Base-by-base conservation (phyloP, 2,888 invertebrate genomes). In the Sinhomidia bicolor region DNA sequence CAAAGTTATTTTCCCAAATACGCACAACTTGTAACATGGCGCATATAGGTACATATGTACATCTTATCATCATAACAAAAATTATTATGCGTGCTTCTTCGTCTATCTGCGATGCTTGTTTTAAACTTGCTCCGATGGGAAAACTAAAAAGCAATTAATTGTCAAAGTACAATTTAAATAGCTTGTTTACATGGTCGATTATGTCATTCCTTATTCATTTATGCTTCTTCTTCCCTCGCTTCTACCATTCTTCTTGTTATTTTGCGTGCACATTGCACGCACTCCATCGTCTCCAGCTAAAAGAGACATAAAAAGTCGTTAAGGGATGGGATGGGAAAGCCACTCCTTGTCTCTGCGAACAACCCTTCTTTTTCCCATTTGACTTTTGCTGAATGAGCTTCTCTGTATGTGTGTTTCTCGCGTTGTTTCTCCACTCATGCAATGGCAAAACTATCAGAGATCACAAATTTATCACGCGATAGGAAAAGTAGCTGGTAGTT, bases 311-410 rank as follows among this genome's bases (percentile, higher is more conserved):
- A 51, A 47, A 74, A 74, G 51, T 51, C 51, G 74, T 51, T 51
- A 74, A 74, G 47, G 47, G 71, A 71, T 71, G 71, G 71, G 74
- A 74, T 71, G 71, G 71, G 74, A 74, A 74, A 74, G 74, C 74
- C 74, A 74, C 74, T 74, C 74, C 74, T 74, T 68, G 29, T 20
- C 44, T 71, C 26, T 0, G 26, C 47, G 17, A 47, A 23, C 44
- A 71, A 51, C 74, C 74, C 74, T 29, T 23, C 29, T 44, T 23
- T 71, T 36, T 14, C 32, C 32, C 12, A 5, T 4, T 14, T 51
- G n/a, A 10, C 7, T 51, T 74, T 44, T 36, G n/a, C 57, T 20
- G 29, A 32, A 78, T 78, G n/a, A 29, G 54, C 29, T n/a, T 29
- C 51, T 51, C 78, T 51, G 29, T 76, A 4, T 1, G 17, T 7